Evolutionary conservation across 1,140 invertebrate species (phyloP).

Genomic region (Metaphire vulgaris): DNA sequence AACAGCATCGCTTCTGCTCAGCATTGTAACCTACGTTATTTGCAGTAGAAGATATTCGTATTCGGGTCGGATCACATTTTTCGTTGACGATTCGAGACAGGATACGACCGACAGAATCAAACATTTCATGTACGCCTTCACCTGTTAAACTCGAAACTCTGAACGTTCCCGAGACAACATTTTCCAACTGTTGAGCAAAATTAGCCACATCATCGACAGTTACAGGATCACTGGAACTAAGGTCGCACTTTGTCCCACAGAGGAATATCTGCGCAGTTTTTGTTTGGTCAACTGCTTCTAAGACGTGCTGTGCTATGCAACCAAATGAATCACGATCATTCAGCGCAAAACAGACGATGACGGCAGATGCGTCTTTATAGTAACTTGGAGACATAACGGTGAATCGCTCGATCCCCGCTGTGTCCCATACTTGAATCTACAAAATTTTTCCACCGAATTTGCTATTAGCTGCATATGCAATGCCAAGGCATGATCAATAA

Average conservation of each 20-base stretch:
- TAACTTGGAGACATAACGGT: slow-evolving; percentile 88
- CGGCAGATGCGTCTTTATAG: slow-evolving; percentile 86
- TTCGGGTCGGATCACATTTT: background rate
- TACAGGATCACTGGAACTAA: slow-evolving; percentile 41
- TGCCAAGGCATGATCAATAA: too few species aligned
- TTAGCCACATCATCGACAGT: background rate
- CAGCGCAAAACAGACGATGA: slow-evolving; percentile 75
- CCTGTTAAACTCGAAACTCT: background rate
- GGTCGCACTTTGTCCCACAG: slow-evolving; percentile 80
- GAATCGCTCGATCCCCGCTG: slow-evolving; percentile 85
- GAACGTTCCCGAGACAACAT: background rate
- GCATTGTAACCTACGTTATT: background rate
- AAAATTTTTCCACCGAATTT: too few species aligned
- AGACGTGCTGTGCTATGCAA: slow-evolving; percentile 75
- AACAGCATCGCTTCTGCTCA: background rate
- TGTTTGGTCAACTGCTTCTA: slow-evolving; percentile 84
- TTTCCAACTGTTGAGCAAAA: background rate
- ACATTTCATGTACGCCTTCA: background rate
- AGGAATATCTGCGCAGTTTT: slow-evolving; percentile 89
- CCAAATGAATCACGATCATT: slow-evolving; percentile 78
- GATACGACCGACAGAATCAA: background rate
- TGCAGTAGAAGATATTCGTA: background rate
- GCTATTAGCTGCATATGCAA: too few species aligned
- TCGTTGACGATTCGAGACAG: background rate
- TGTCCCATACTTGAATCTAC: slow-evolving; percentile 85